These are phyloP conservation scores for Megaustenia siamemsis DNA, from an alignment of 2,888 invertebrate genomes.

Conservation along the genomic window DNA sequence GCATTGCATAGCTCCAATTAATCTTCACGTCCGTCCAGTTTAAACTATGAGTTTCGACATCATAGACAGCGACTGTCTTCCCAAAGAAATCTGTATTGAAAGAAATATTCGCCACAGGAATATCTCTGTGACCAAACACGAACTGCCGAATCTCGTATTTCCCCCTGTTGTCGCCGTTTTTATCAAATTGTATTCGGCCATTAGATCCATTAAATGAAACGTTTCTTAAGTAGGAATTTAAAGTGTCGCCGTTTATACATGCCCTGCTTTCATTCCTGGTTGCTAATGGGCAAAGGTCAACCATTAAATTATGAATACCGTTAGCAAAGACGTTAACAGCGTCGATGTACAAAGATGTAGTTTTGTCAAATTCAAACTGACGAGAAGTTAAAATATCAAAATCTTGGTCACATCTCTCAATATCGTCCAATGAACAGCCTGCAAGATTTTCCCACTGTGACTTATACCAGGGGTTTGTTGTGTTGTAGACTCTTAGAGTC, in stretches of 20 bases:
- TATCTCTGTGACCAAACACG: neutral
- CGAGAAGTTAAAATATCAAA: neutral
- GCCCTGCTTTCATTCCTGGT: slow-evolving; percentile 14
- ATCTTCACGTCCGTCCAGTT: neutral
- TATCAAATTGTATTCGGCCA: slow-evolving; percentile 38
- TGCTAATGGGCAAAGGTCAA: neutral
- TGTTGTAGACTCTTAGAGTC: slow-evolving; percentile 54
- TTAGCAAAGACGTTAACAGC: slow-evolving; percentile 43
- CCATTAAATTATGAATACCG: slow-evolving; percentile 41
- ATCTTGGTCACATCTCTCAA: slow-evolving; percentile 1
- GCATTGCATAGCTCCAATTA: neutral
- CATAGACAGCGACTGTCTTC: slow-evolving; percentile 25
- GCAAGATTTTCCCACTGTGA: slow-evolving; percentile 64
- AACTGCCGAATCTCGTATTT: slow-evolving; percentile 36
- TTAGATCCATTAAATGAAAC: slow-evolving; percentile 31
- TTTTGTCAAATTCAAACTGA: slow-evolving; percentile 12
- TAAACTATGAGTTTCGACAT: neutral
- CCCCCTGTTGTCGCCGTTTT: slow-evolving; percentile 36
- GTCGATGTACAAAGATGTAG: slow-evolving; percentile 15
- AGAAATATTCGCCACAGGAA: neutral
- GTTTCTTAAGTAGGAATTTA: slow-evolving; percentile 41
- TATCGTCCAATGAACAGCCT: slow-evolving; percentile 29
- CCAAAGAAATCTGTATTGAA: neutral
- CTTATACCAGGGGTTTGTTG: slow-evolving; percentile 66
- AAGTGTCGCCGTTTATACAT: slow-evolving; percentile 44